phyloP scores from a whole-genome alignment of 1,140 invertebrate species.

The Neodiprion lecontei region DNA sequence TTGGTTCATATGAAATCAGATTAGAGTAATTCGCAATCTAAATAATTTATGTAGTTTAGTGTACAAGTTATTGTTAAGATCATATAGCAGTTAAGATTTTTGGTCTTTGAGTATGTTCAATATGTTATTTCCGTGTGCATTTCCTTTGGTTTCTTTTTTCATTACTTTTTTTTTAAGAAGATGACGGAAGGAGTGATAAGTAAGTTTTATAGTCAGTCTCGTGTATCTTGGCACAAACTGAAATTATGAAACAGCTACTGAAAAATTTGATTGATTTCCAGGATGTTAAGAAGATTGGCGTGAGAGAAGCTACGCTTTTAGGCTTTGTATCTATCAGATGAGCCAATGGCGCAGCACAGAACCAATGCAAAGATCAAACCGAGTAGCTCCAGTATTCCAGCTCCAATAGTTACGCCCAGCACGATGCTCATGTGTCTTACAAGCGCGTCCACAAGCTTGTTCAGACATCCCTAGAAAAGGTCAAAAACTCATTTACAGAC shows the following conservation, averaged over 20 bases:
- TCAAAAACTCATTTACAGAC: constrained; percentile 27
- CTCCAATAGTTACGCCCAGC: constrained; percentile 68
- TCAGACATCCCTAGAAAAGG: constrained; percentile 73
- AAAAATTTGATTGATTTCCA: constrained; percentile 24
- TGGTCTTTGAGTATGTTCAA: background rate
- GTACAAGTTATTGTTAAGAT: too few relatives aligned
- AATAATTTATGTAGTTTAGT: too few relatives aligned
- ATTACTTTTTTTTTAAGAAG: background rate
- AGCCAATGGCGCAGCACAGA: constrained; percentile 77
- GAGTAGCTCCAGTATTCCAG: constrained; percentile 74
- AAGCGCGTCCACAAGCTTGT: constrained; percentile 71
- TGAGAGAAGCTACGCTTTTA: constrained; percentile 54
- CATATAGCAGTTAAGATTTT: background rate
- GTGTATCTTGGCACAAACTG: constrained; percentile 31
- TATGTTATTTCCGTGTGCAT: background rate
- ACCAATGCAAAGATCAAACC: constrained; percentile 81
- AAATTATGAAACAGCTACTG: constrained; percentile 31
- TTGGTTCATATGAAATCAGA: too few relatives aligned
- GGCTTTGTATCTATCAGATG: constrained; percentile 73
- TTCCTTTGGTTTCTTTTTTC: background rate
- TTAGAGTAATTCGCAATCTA: too few relatives aligned
- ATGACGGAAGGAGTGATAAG: background rate
- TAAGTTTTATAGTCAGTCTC: background rate
- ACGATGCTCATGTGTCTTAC: constrained; percentile 69
- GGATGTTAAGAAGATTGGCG: constrained; percentile 24